These are phyloP conservation scores for Campylomormyrus numenius DNA, from an alignment of 2,113 vertebrate species.

Conservation along the genomic window DNA sequence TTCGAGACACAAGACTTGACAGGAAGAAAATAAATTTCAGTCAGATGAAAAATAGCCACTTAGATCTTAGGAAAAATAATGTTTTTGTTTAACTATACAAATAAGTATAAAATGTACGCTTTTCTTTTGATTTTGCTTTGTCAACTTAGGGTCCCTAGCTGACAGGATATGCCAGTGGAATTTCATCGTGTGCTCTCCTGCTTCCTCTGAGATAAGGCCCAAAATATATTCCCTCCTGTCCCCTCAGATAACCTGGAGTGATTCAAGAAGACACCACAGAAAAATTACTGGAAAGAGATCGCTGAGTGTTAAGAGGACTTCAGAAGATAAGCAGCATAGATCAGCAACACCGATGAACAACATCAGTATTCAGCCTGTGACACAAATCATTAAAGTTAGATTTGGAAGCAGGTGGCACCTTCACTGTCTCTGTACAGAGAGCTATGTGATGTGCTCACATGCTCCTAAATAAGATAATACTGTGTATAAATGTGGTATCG, in stretches of 20 bases:
- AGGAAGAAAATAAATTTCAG: conserved; percentile 14
- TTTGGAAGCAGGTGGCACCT: not conserved
- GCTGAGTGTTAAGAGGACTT: not conserved
- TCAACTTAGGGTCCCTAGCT: not conserved
- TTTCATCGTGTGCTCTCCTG: not conserved
- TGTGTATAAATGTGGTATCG: not conserved
- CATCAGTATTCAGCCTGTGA: not conserved
- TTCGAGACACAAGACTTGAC: not conserved
- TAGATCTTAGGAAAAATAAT: conserved; percentile 1
- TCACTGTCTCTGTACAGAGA: not conserved
- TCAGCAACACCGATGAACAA: not conserved
- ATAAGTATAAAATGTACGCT: not conserved
- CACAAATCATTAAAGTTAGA: not conserved
- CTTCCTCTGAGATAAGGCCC: not conserved
- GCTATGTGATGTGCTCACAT: not conserved
- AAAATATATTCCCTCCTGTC: not conserved
- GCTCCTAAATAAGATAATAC: not conserved
- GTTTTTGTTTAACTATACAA: not conserved
- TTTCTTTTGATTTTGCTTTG: conserved; percentile 5
- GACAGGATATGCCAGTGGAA: not conserved
- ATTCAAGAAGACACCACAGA: not conserved
- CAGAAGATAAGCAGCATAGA: not conserved
- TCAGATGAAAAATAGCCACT: not conserved
- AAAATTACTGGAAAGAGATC: not conserved
- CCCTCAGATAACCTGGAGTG: not conserved